Evolutionary conservation across 1,140 invertebrate genomes (phyloP), one percentile per base, ranked within the genome.

Genomic region (Scylla paramamosain): DNA sequence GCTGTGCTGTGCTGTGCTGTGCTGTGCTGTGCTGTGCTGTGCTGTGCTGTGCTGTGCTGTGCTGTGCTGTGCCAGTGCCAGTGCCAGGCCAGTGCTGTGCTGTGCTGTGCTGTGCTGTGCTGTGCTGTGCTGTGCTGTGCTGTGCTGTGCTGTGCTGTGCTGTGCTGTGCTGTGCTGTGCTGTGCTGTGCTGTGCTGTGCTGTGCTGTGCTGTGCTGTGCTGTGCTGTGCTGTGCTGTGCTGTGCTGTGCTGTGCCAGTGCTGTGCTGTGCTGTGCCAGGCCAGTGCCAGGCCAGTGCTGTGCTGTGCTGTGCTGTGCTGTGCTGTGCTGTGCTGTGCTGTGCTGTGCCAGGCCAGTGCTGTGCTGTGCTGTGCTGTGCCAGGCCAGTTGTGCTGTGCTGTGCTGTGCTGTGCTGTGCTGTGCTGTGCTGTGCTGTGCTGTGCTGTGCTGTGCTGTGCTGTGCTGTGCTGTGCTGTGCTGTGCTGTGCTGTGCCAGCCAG

Each of bases 61-160:
- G 29, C 82, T n/a, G 7, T 84, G 25, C 82, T 84, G 82, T 4
- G 29, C 82, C 7, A 28, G 4, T 87, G 84, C 31, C 59, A 32
- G 87, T 92, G 91, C 32, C 59, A 39, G 67, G 31, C 32, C 59
- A 91, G 6, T 84, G 82, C 82, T 84, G 82, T 25, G 82, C 82
- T 84, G 82, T 84, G 39, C 6, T 48, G 52, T 94, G 39, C 89
- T 94, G 84, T 94, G 94, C 89, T 94, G 48, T 94, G 87, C 89
- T 94, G 84, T 94, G 84, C 89, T 93, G 48, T 92, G 91, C 46
- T 92, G 59, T 92, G 91, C 46, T 92, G 25, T 92, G 91, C 45
- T 92, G 29, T 92, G 91, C 46, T 92, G 48, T 91, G 91, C 46
- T 83, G 25, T 91, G 28, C 46, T 92, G 48, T 91, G 91, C 3